phyloP scores from a whole-genome alignment of 2,113 vertebrate genomes.

The Oryzias javanicus region DNA sequence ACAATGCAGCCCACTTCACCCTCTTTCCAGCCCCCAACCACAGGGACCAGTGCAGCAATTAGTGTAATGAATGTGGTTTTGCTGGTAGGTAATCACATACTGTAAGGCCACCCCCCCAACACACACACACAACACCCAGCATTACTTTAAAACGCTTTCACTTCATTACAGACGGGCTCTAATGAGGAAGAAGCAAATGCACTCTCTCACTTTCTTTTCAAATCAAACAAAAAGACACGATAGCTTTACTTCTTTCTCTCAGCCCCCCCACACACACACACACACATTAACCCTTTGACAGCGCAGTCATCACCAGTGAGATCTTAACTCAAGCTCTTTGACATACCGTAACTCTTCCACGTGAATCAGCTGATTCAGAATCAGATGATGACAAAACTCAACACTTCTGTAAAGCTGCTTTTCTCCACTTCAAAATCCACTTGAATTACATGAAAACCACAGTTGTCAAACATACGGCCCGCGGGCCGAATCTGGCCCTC shows the following conservation, averaged over 20 bases:
- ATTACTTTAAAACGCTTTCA: constrained; percentile 70
- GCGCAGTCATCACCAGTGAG: too few species aligned
- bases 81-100: constrained; percentile 74
- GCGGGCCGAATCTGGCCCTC: too few species aligned
- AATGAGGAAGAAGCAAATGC: constrained; percentile 32
- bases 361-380: too few species aligned
- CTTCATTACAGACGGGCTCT: constrained; percentile 70
- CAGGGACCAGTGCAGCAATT: constrained; percentile 74
- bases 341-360: too few species aligned
- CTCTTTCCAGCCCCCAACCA: constrained; percentile 59
- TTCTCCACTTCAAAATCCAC: too few species aligned
- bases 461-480: too few species aligned
- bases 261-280: background rate
- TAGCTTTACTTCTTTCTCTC: constrained; percentile 69
- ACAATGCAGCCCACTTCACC: constrained; percentile 59
- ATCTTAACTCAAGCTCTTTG: too few species aligned
- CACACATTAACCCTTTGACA: too few species aligned
- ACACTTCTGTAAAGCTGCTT: too few species aligned
- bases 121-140: constrained; percentile 39
- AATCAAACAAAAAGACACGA: constrained; percentile 85
- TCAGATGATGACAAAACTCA: too few species aligned
- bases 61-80: constrained; percentile 77
- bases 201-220: constrained; percentile 74
- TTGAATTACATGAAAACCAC: too few species aligned
- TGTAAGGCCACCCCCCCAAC: constrained; percentile 46